Percentiles rank a stretch among this genome's conserved stretches.
These are phyloP conservation scores for Myotis lucifugus DNA, from an alignment of 2,113 vertebrate genomes.

Conservation along the genomic window DNA sequence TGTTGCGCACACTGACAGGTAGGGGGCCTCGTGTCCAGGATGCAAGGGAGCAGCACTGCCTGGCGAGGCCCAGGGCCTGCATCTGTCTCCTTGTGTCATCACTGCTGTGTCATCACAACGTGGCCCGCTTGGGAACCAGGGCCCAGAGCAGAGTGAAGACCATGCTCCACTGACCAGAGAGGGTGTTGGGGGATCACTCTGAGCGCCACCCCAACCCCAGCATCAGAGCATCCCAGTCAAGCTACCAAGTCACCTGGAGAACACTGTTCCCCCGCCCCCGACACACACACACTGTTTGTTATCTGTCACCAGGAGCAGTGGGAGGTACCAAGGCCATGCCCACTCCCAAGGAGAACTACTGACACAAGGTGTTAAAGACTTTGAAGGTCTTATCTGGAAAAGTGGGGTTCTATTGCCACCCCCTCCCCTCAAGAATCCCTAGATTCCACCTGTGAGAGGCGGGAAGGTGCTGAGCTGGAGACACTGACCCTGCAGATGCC, in stretches of 20 bases:
- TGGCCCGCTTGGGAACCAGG: accelerated
- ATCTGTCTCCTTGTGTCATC: not conserved
- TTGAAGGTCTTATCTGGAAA: not conserved
- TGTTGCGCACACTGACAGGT: not conserved
- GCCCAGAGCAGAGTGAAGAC: not conserved
- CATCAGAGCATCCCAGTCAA: not conserved
- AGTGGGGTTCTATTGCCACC: no score
- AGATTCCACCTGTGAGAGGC: not conserved
- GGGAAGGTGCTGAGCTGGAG: not conserved
- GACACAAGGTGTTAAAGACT: not conserved
- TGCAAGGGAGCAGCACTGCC: not conserved
- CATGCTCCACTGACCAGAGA: not conserved
- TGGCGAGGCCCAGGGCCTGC: not conserved
- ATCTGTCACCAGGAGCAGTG: not conserved
- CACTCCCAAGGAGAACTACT: not conserved
- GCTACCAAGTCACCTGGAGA: not conserved
- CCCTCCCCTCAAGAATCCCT: not conserved
- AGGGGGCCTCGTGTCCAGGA: not conserved
- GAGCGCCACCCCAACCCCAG: not conserved
- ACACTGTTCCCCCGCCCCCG: no score
- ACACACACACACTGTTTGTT: not conserved
- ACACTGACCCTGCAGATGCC: not conserved
- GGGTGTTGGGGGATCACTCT: not conserved
- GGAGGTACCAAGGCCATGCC: not conserved
- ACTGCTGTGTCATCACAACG: not conserved